Percentiles rank a stretch among this genome's conserved stretches.
phyloP scores from a whole-genome alignment of 1,140 invertebrate genomes.

The Cydia amplana region DNA sequence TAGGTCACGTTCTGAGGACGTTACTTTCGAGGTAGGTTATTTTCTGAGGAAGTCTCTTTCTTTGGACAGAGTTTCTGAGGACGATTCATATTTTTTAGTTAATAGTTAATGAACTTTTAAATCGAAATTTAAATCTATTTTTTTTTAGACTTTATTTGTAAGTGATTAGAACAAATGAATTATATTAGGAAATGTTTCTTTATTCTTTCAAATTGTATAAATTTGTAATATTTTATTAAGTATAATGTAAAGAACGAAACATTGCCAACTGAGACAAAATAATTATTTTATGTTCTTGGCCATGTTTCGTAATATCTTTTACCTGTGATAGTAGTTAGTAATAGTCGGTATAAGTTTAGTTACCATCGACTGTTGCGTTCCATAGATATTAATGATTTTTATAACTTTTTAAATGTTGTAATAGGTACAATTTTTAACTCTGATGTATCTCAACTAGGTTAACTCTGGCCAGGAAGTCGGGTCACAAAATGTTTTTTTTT shows the following conservation, averaged over 20 bases:
- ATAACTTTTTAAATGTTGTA: not conserved
- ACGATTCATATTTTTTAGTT: too few relatives aligned
- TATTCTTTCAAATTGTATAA: not conserved
- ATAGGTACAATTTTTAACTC: not conserved
- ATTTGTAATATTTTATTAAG: not conserved
- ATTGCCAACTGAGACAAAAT: not conserved
- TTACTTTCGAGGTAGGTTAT: too few relatives aligned
- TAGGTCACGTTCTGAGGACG: too few relatives aligned
- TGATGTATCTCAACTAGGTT: too few relatives aligned
- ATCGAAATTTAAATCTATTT: not conserved
- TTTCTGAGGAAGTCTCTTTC: too few relatives aligned
- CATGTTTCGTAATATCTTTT: not conserved
- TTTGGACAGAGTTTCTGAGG: too few relatives aligned
- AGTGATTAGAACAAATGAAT: constrained; percentile 4
- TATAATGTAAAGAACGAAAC: not conserved
- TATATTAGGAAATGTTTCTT: not conserved
- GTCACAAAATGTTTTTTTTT: too few relatives aligned
- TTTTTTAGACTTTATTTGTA: constrained; percentile 1
- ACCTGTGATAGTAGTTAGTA: constrained; percentile 13
- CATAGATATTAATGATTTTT: not conserved
- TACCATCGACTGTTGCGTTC: constrained; percentile 10
- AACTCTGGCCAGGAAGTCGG: too few relatives aligned
- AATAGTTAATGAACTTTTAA: not conserved
- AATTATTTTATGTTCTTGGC: not conserved
- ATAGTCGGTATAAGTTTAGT: constrained; percentile 10